These are phyloP conservation scores for Bembecia ichneumoniformis DNA, from an alignment of 2,888 invertebrate species.

Conservation along the genomic window DNA sequence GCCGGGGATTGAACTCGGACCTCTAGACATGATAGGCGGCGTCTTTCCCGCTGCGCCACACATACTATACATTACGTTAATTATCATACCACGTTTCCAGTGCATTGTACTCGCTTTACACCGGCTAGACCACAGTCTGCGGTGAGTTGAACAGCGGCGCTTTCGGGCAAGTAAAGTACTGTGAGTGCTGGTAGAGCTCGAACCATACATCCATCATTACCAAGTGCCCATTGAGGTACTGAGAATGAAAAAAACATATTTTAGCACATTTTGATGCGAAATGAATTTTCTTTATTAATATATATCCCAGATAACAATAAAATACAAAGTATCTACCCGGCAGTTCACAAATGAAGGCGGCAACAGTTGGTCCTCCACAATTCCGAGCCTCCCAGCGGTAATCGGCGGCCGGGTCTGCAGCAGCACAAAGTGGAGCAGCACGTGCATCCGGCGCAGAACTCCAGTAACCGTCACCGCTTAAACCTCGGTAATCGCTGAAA, in stretches of 20 bases:
- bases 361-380: conserved; percentile 83
- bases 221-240: conserved; percentile 84
- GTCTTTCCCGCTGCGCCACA: too few relatives aligned
- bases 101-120: conserved; percentile 80
- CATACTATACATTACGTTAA: not conserved
- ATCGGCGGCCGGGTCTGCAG: conserved; percentile 81
- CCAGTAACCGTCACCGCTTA: conserved; percentile 80
- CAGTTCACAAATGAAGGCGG: conserved; percentile 85
- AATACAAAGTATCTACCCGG: conserved; percentile 66
- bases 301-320: too few relatives aligned
- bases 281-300: too few relatives aligned
- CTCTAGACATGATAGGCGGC: too few relatives aligned
- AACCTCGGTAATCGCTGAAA: conserved; percentile 71
- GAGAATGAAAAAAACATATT: conserved; percentile 18
- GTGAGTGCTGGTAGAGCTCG: conserved; percentile 81
- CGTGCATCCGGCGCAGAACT: conserved; percentile 76
- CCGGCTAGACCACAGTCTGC: conserved; percentile 83
- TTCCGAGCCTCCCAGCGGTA: conserved; percentile 83
- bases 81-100: conserved; percentile 78
- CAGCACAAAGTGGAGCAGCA: conserved; percentile 78
- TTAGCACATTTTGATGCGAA: not conserved
- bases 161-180: conserved; percentile 82
- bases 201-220: conserved; percentile 78
- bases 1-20: too few relatives aligned
- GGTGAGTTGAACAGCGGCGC: conserved; percentile 81